These are phyloP conservation scores for Rhyacichthys aspro DNA, from an alignment of 2,797 vertebrate species.

Conservation along the genomic window DNA sequence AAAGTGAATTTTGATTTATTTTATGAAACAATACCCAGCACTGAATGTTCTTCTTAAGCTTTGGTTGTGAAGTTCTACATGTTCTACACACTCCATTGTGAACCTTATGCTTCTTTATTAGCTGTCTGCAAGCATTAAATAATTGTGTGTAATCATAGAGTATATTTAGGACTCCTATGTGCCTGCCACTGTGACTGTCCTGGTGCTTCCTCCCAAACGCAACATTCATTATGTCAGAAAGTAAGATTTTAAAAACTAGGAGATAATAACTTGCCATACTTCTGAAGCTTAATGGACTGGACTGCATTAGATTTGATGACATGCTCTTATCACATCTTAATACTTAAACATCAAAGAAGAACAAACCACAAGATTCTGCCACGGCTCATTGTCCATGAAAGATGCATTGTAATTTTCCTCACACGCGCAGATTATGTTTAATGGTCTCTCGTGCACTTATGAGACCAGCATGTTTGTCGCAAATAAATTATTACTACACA, in stretches of 20 bases:
- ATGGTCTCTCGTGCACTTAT: conserved; percentile 45
- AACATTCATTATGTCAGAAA: conserved; percentile 28
- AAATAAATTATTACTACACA: conserved; percentile 37
- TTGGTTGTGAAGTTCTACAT: too few relatives aligned
- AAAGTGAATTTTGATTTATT: too few relatives aligned
- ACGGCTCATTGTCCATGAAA: conserved; percentile 39
- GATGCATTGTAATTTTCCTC: conserved; percentile 38
- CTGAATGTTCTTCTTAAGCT: too few relatives aligned
- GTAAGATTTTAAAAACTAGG: too few relatives aligned
- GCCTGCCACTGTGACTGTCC: not conserved
- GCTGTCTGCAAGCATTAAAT: conserved; percentile 16
- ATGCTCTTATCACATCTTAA: conserved; percentile 46
- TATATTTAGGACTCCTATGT: not conserved
- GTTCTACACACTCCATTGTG: too few relatives aligned
- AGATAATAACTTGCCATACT: conserved; percentile 41
- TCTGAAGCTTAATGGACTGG: conserved; percentile 33
- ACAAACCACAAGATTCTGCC: conserved; percentile 33
- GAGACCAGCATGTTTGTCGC: conserved; percentile 21
- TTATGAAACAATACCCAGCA: too few relatives aligned
- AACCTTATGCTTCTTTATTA: not conserved
- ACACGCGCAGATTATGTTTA: conserved; percentile 41
- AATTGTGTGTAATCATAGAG: conserved; percentile 14
- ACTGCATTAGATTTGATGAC: conserved; percentile 12
- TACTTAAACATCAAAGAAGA: conserved; percentile 45
- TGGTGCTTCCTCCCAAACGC: conserved; percentile 14